phyloP scores from a whole-genome alignment of 2,888 invertebrate species.

The Cataglyphis cursor region DNA sequence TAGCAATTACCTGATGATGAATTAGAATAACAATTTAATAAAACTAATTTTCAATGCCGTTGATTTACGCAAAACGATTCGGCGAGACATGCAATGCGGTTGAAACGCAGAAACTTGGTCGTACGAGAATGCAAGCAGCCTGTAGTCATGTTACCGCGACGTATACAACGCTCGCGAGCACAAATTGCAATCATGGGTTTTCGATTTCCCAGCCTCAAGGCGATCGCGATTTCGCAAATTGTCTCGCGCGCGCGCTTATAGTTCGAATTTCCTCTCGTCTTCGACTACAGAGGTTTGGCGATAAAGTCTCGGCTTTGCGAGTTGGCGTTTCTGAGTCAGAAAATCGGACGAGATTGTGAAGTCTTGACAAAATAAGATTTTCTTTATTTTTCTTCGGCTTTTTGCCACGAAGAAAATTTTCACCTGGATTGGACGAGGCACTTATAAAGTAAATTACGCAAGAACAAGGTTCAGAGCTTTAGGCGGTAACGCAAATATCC shows the following conservation, averaged over 20 bases:
- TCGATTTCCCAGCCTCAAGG: constrained; percentile 68
- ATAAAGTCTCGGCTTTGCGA: constrained; percentile 30
- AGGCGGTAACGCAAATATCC: not conserved
- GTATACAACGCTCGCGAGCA: constrained; percentile 1
- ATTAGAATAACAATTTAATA: not conserved
- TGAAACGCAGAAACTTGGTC: constrained; percentile 32
- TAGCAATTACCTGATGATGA: not conserved
- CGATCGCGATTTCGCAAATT: constrained; percentile 71
- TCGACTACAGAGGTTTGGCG: constrained; percentile 19
- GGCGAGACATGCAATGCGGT: constrained; percentile 16
- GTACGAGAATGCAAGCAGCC: constrained; percentile 38
- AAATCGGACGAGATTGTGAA: constrained; percentile 24
- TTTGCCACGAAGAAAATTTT: not conserved
- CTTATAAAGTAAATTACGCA: constrained; percentile 33
- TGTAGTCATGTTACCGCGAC: constrained; percentile 31
- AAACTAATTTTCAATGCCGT: not conserved
- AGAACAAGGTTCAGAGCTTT: constrained; percentile 10
- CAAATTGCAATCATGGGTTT: constrained; percentile 66
- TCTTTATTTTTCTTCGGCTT: constrained; percentile 16
- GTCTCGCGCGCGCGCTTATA: constrained; percentile 18
- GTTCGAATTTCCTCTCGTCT: constrained; percentile 47
- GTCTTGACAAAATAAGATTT: constrained; percentile 26
- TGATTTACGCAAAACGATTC: constrained; percentile 5
- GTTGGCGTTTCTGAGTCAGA: constrained; percentile 27
- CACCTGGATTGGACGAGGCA: not conserved